A percentile compares a stretch with the other conserved stretches of the same genome.
These are phyloP conservation scores for Catostylus mosaicus DNA, from an alignment of 30 jellyfish, hydroid and myxozoan species.

Conservation along the genomic window DNA sequence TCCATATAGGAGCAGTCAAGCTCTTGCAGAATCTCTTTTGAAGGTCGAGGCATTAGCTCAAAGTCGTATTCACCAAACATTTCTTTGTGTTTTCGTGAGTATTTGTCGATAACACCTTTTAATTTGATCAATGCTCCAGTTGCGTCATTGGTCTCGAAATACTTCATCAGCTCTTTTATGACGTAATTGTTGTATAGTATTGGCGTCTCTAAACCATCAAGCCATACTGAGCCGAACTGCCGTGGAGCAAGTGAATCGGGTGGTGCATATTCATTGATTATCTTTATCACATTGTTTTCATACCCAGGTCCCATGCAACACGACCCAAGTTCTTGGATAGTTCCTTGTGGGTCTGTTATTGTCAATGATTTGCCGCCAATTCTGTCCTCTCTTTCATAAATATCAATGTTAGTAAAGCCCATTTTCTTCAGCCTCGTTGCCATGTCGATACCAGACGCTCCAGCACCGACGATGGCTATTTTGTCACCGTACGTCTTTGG, in stretches of 20 bases:
- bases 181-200: slow-evolving; percentile 53
- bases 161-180: slow-evolving; percentile 36
- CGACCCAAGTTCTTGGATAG: slow-evolving; percentile 86
- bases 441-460: slow-evolving; percentile 93
- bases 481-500: slow-evolving; percentile 65
- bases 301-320: slow-evolving; percentile 87
- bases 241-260: slow-evolving; percentile 41
- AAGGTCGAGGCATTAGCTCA: slow-evolving; percentile 80
- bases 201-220: slow-evolving; percentile 47
- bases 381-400: slow-evolving; percentile 61
- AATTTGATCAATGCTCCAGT: slow-evolving; percentile 24
- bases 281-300: slow-evolving; percentile 55
- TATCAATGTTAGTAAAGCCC: slow-evolving; percentile 77
- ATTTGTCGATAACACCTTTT: slow-evolving; percentile 14
- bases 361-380: slow-evolving; percentile 91
- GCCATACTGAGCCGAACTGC: slow-evolving; percentile 76
- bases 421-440: slow-evolving; percentile 70
- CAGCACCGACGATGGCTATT: slow-evolving; percentile 95
- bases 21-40: slow-evolving; percentile 4
- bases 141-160: slow-evolving; percentile 12
- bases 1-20: slow-evolving; percentile 56
- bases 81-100: slow-evolving; percentile 29
- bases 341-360: slow-evolving; percentile 30
- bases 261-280: slow-evolving; percentile 63
- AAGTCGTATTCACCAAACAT: slow-evolving; percentile 63